Base-by-base conservation (phyloP, 1,140 invertebrate genomes). In the Zophobas morio region DNA sequence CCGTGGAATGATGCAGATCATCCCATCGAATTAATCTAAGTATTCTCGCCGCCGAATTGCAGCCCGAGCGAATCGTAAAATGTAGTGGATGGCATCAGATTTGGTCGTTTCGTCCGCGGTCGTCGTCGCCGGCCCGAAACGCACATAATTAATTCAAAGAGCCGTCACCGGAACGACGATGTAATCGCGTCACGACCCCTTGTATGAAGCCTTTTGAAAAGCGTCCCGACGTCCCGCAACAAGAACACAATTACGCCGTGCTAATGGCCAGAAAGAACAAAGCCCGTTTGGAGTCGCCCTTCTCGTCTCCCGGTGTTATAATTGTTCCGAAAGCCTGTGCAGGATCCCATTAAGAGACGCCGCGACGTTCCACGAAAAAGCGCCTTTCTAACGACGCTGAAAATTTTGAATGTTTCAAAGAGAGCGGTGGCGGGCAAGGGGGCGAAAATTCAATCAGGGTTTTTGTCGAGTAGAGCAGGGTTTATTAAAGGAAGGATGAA, bases 191-290 rank as follows among this genome's bases (percentile, higher is more conserved):
- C 49, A 51, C 49, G 49, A 51, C 49, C 49, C 42, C 49, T 51
- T 51, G 49, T 20, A 20, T 51, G 49, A 2, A 20, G 8, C 8
- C 60, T 66, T 66, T 66, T 66, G 60, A 66, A 66, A 37, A 39
- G 37, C 2, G 32, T 35, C 56, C 56, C 49, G 54, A 33, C 54
- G 54, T 33, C 54, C 54, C 54, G 34, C 32, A 57, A 57, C 54
- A 57, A 57, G 54, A 57, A 57, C 54, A 57, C 54, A 57, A 51
- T 51, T 51, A 51, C 49, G 49, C 54, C 32, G 39, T 66, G 60
- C 39, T 47, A 63, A 63, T 63, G 57, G 57, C 57, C 57, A 39
- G 57, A 63, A 37, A 33, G 60, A 66, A 66, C 60, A 66, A 66
- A 66, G 60, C 32, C 32, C 32, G 33, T 1, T 35, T 35, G 4